Evolutionary conservation across 2,113 vertebrate species (phyloP), one percentile per base, ranked within the genome.

Genomic region (Tragelaphus strepsiceros): DNA sequence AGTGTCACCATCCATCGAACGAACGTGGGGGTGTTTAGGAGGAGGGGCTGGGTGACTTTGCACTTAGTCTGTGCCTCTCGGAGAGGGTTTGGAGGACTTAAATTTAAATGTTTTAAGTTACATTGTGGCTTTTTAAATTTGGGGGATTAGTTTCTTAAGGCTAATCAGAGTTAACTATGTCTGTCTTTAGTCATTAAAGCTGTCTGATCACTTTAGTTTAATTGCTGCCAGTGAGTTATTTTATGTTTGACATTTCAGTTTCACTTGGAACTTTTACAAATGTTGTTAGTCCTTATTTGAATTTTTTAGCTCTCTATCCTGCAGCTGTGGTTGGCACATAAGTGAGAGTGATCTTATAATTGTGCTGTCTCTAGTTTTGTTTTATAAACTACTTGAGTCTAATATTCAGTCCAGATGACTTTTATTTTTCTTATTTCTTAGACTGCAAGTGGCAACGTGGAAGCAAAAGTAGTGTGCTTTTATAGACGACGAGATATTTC

Each of bases 401-500:
- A 67, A 56, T 94, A 53, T 64, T 96, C 78, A 92, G 93, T 91
- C 35, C 43, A 83, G n/a, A 91, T 98, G 91, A 97, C 92, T 92
- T 93, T 80, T 98, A 97, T 98, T 98, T 94, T 97, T 97, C 61
- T 97, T 98, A 54, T 99, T 99, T 98, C 99, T 85, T 97, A 99
- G 99, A 99, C 99, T 59, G 99, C 99, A 87, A 99, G 99, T 98
- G 99, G 99, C 97, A 99, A 99, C 0, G 99, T 99, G 98, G 99
- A 99, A 99, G 99, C 99, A 97, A 99, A 99, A 99, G 99, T 99
- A 97, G 99, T 99, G 88, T 99, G 99, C 98, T 99, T 99, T 99
- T 99, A 99, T 98, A 99, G 99, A 97, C 98, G 99, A 97, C 99
- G 99, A 98, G 99, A 99, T 98, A 99, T 99, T 98, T 99, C 99